Evolutionary conservation across 2,797 vertebrate species (phyloP).

Genomic region (Pterois miles): DNA sequence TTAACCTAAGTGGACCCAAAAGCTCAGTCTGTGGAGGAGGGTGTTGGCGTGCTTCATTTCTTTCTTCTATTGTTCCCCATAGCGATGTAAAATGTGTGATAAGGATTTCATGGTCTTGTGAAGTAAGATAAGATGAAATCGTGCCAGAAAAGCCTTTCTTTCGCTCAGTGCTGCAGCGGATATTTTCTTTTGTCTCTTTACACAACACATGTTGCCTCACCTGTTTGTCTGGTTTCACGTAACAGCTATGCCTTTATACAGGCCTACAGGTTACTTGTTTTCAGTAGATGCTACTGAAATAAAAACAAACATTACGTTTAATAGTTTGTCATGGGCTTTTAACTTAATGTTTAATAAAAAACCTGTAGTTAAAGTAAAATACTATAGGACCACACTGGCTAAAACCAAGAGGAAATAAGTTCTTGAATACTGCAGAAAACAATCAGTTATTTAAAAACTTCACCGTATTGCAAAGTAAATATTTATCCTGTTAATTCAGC

Average conservation of each 20-base stretch:
- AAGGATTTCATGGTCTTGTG: background rate
- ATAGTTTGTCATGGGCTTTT: background rate
- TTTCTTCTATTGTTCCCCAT: background rate
- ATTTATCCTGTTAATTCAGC: too few relatives aligned
- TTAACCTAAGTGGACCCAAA: background rate
- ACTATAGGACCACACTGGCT: background rate
- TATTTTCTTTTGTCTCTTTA: background rate
- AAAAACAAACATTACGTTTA: background rate
- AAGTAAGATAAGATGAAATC: background rate
- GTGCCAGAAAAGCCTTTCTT: background rate
- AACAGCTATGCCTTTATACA: background rate
- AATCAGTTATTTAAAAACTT: background rate
- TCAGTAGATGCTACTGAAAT: background rate
- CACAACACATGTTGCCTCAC: slow-evolving; percentile 1
- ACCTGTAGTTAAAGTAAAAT: background rate
- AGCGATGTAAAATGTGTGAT: background rate
- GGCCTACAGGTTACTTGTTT: background rate
- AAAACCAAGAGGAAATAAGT: background rate
- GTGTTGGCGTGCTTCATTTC: rapidly evolving
- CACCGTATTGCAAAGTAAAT: background rate
- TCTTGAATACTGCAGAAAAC: background rate
- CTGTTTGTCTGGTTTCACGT: slow-evolving; percentile 44
- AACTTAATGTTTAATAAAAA: background rate
- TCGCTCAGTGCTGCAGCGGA: background rate
- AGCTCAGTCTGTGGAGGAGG: background rate